Conservation (phyloP, 2,888 invertebrate species). For the Lasiommata megera region DNA sequence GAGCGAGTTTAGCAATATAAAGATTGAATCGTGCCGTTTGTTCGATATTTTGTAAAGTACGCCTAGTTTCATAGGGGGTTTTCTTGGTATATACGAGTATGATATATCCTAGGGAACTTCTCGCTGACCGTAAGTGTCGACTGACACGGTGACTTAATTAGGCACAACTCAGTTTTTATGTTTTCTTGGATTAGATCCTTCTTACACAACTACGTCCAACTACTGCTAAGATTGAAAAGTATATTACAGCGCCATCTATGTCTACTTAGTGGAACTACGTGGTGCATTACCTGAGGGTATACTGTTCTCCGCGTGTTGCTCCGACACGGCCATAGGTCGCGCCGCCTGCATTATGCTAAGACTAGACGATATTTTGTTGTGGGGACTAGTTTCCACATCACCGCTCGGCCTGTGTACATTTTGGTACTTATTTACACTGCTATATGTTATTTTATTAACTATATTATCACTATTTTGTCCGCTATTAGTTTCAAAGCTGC, state of each 20-base stretch:
- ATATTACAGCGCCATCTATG: slow-evolving; percentile 1
- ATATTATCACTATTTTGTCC: slow-evolving; percentile 81
- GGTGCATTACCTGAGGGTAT: slow-evolving; percentile 65
- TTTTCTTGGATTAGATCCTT: too few relatives aligned
- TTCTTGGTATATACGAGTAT: too few relatives aligned
- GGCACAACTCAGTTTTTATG: too few relatives aligned
- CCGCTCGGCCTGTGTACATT: slow-evolving; percentile 76
- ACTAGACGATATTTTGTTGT: slow-evolving; percentile 82
- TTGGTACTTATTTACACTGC: slow-evolving; percentile 81
- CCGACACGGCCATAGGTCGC: slow-evolving; percentile 74
- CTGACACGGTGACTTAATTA: too few relatives aligned
- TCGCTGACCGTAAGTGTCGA: too few relatives aligned
- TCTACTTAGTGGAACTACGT: background rate
- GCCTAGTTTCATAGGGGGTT: too few relatives aligned
- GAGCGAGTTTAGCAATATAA: too few relatives aligned
- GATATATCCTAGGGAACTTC: too few relatives aligned
- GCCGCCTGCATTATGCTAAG: slow-evolving; percentile 75
- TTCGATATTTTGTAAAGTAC: too few relatives aligned
- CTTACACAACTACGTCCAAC: too few relatives aligned
- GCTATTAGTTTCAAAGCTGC: slow-evolving; percentile 73
- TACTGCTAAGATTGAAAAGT: too few relatives aligned
- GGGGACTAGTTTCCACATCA: slow-evolving; percentile 77
- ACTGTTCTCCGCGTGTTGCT: slow-evolving; percentile 73
- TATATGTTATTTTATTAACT: slow-evolving; percentile 79
- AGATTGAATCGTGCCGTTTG: too few relatives aligned